A percentile compares a stretch with the other conserved stretches of the same genome.
Conservation (phyloP, 1,140 invertebrate genomes). For the Mylabris phalerata region DNA sequence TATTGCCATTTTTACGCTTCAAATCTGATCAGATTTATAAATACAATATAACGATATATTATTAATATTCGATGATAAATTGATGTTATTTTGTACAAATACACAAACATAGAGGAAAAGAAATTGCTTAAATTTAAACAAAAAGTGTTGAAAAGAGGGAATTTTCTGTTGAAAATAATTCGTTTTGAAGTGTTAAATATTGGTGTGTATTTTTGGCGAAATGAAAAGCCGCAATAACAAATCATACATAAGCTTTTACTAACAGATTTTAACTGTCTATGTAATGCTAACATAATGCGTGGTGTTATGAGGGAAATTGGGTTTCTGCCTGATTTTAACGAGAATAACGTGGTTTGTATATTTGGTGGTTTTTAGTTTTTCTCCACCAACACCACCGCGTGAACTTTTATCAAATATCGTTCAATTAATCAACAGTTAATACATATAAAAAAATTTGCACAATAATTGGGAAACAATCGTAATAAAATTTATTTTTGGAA, state of each 20-base stretch:
- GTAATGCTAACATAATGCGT: slow-evolving; percentile 42
- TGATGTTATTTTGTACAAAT: neutral
- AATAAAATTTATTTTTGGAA: too few relatives aligned
- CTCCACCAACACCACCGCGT: too few relatives aligned
- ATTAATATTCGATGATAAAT: slow-evolving; percentile 5
- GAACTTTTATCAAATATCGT: too few relatives aligned
- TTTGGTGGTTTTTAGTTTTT: slow-evolving; percentile 36
- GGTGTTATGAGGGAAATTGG: slow-evolving; percentile 40
- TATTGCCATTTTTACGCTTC: slow-evolving; percentile 16
- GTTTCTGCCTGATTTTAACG: slow-evolving; percentile 37
- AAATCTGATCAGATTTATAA: slow-evolving; percentile 8
- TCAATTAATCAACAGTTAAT: too few relatives aligned
- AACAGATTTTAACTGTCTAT: slow-evolving; percentile 42
- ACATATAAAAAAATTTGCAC: too few relatives aligned
- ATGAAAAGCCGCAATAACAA: slow-evolving; percentile 40
- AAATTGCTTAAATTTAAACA: neutral
- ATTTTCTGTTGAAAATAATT: neutral
- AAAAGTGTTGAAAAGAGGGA: neutral
- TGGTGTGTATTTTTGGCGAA: slow-evolving; percentile 29
- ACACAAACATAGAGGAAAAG: neutral
- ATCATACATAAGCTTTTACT: slow-evolving; percentile 42
- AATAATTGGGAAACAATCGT: too few relatives aligned
- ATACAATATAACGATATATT: neutral
- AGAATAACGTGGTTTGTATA: slow-evolving; percentile 31
- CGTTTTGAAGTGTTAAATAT: slow-evolving; percentile 2